phyloP scores from a whole-genome alignment of 2,888 invertebrate genomes.

The Eupithecia subfuscata region DNA sequence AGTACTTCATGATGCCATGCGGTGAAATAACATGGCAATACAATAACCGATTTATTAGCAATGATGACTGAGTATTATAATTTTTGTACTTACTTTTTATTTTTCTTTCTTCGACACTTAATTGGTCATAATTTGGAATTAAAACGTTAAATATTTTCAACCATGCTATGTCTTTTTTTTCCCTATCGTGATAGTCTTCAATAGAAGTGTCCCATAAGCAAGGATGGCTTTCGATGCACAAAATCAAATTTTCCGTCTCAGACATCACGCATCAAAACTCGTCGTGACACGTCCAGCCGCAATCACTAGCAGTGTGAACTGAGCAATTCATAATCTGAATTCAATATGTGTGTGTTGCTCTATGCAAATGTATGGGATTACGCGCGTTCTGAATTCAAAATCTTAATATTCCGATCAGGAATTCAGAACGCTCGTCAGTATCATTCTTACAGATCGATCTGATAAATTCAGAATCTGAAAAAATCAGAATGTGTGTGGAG shows the following conservation, averaged over 20 bases:
- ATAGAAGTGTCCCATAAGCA: slow-evolving; percentile 17
- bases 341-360: too few relatives aligned
- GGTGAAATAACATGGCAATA: slow-evolving; percentile 1
- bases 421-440: too few relatives aligned
- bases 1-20: slow-evolving; percentile 1
- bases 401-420: too few relatives aligned
- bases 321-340: too few relatives aligned
- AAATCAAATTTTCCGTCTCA: slow-evolving; percentile 19
- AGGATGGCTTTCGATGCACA: slow-evolving; percentile 16
- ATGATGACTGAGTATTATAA: slow-evolving; percentile 16
- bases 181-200: slow-evolving; percentile 16
- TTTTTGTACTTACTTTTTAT: slow-evolving; percentile 21
- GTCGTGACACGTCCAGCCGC: slow-evolving; percentile 1
- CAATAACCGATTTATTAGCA: slow-evolving; percentile 1
- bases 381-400: too few relatives aligned
- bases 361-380: too few relatives aligned
- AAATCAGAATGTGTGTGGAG: too few relatives aligned
- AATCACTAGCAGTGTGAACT: too few relatives aligned
- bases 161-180: slow-evolving; percentile 20
- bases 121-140: too few relatives aligned
- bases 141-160: slow-evolving; percentile 12
- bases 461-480: too few relatives aligned
- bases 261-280: slow-evolving; percentile 1
- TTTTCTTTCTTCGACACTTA: slow-evolving; percentile 13
- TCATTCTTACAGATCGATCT: too few relatives aligned